Base-by-base conservation (phyloP, 2,113 vertebrate species). In the Sander vitreus region DNA sequence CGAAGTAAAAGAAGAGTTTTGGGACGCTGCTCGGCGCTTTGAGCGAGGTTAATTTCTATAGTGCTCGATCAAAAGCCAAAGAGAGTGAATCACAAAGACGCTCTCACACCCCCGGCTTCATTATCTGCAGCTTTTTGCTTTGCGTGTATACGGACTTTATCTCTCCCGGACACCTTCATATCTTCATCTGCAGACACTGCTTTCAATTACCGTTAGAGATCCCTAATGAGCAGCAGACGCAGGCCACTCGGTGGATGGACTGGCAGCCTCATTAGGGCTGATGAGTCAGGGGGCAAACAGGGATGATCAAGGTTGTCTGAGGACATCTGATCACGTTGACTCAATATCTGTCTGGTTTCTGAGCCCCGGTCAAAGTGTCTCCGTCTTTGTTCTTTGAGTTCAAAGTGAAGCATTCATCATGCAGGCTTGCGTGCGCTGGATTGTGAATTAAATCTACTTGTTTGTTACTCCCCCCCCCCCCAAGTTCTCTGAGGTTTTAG, bases 281-380 rank as follows among this genome's bases (percentile, higher is more conserved):
- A 81, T 84, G 88, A 85, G 83, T 80, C 85, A 83, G 79, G 74
- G 73, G 85, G 50, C 75, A 39, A 51, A 59, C 5, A 9, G 57
- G 76, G 78, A 73, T 16, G 57, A 82, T 73, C 72, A 71, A 77
- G 85, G 85, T 85, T 58, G 72, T 83, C 81, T 76, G 62, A 51
- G 0, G n/a, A 76, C 51, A 72, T 21, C 57, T 16, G 27, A 76
- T 85, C 57, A 27, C 33, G 45, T 11, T 48, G 55, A 25, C 51
- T 60, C 23, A 57, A 47, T 60, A 36, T 2, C 14, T 9, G 66
- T 77, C 54, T 55, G 78, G 13, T 68, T 39, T 33, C 60, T 58
- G 67, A 70, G 67, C 47, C 30, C 36, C 23, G 10, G 23, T 54
- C 48, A 21, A 36, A 55, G 23, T 8, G 57, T 48, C 50, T 58